A percentile compares a stretch with the other conserved stretches of the same genome.
These are phyloP conservation scores for Acanthornis magna DNA, from an alignment of 2,797 vertebrate genomes.

Conservation along the genomic window DNA sequence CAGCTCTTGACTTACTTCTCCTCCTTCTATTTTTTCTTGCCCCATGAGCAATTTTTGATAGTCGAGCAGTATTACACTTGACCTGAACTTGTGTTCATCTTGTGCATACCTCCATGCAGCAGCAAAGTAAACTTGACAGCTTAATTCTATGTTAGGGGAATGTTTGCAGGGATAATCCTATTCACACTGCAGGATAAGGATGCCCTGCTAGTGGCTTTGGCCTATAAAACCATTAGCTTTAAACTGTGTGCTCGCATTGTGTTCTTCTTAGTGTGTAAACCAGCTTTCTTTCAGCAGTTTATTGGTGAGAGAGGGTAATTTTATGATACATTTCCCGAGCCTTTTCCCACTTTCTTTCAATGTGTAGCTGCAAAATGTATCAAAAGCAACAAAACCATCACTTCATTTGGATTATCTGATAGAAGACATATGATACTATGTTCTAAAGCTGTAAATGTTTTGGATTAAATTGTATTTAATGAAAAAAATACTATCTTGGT, in stretches of 20 bases:
- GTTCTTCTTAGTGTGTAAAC: conserved; percentile 75
- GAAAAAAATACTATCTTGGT: not conserved
- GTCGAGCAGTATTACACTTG: conserved; percentile 46
- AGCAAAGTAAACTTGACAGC: conserved; percentile 65
- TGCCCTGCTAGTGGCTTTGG: conserved; percentile 63
- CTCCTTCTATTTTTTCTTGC: not conserved
- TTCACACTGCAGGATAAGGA: conserved; percentile 67
- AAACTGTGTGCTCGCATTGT: conserved; percentile 63
- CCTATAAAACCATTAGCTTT: conserved; percentile 75
- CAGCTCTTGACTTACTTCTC: not conserved
- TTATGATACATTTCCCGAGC: conserved; percentile 26
- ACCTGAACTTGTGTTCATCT: conserved; percentile 52
- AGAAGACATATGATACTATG: not conserved
- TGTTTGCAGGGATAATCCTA: conserved; percentile 74
- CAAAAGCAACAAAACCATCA: not conserved
- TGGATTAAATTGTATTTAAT: not conserved
- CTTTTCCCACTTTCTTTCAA: not conserved
- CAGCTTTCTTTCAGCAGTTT: conserved; percentile 63
- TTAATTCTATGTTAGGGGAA: conserved; percentile 73
- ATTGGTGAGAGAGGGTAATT: conserved; percentile 42
- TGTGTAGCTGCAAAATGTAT: conserved; percentile 6
- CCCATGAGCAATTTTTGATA: conserved; percentile 12
- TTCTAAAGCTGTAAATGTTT: not conserved
- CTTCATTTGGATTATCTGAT: conserved; percentile 21
- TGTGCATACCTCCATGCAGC: not conserved